Base-by-base conservation (phyloP, 2,113 vertebrate species). In the Mustela lutreola region DNA sequence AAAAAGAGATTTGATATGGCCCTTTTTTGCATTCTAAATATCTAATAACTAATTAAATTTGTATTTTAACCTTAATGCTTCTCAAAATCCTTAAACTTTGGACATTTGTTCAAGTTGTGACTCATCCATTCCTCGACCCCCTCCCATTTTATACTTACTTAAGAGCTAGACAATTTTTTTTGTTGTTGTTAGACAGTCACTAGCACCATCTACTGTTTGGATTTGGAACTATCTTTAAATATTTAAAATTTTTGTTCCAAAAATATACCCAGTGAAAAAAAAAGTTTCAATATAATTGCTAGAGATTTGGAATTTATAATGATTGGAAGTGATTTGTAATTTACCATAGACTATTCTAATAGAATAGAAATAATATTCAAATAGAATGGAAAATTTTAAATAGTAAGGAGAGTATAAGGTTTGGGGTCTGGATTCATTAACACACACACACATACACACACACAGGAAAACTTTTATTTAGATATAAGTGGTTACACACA, bases 141-240 rank as follows among this genome's bases (percentile, higher is more conserved):
- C 88, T 81, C 11, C 42, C 18, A 75, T 94, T 94, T 93, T 90
- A 11, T 71, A 60, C 24, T 62, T 48, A 48, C 71, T 60, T 36
- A 96, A 78, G 21, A 24, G 0, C 21, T 5, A 97, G 93, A 45
- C 0, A 53, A 71, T 71, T 94, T 56, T 53, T 53, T 97, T 39
- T 39, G 36, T 39, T 39, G 39, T 39, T 97, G 86, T 98, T 98
- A 97, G 96, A 97, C 97, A 96, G 98, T 97, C 97, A 96, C 96
- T 84, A 98, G 94, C 98, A 92, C 98, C 98, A 99, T 98, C 99
- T 99, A 94, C 98, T 97, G 98, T 89, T 97, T 24, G 16, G 84
- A 65, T 94, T 70, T 88, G 56, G 53, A 97, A 97, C 53, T 95
- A 94, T 60, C 90, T 88, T 70, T 48, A 94, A 84, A 87, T 88